Evolutionary conservation across 2,797 vertebrate genomes (phyloP).

Genomic region (Syngnathus acus): DNA sequence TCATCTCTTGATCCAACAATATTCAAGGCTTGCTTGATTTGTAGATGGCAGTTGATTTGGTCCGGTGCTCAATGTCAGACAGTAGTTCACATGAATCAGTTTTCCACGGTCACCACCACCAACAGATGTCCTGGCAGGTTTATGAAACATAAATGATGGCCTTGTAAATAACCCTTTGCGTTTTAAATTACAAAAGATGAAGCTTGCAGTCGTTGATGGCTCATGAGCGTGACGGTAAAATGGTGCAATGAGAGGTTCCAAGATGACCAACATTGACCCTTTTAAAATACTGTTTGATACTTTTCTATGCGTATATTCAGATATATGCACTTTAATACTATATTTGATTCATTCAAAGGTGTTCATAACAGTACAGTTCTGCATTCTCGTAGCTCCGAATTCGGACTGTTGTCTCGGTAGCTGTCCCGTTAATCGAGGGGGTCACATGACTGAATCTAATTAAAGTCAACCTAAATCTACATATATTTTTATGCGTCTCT

Average conservation of each 20-base stretch:
- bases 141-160: slow-evolving; percentile 67
- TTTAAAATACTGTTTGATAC: slow-evolving; percentile 39
- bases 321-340: slow-evolving; percentile 44
- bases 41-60: slow-evolving; percentile 40
- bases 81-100: slow-evolving; percentile 40
- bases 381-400: slow-evolving; percentile 62
- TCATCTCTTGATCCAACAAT: slow-evolving; percentile 29
- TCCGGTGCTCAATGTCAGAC: slow-evolving; percentile 25
- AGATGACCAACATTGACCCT: slow-evolving; percentile 57
- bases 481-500: slow-evolving; percentile 33
- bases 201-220: slow-evolving; percentile 30
- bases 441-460: slow-evolving; percentile 32
- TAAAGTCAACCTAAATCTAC: slow-evolving; percentile 15
- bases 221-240: slow-evolving; percentile 25
- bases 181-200: slow-evolving; percentile 56
- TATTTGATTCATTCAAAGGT: slow-evolving; percentile 57
- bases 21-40: slow-evolving; percentile 44
- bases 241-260: slow-evolving; percentile 10
- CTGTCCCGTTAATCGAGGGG: slow-evolving; percentile 33
- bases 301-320: background rate
- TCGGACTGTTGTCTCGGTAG: slow-evolving; percentile 38
- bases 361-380: slow-evolving; percentile 48
- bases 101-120: slow-evolving; percentile 36
- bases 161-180: slow-evolving; percentile 56
- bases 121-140: slow-evolving; percentile 58